Conservation (phyloP, 2,113 vertebrate genomes). For the Neopipo cinnamomea region DNA sequence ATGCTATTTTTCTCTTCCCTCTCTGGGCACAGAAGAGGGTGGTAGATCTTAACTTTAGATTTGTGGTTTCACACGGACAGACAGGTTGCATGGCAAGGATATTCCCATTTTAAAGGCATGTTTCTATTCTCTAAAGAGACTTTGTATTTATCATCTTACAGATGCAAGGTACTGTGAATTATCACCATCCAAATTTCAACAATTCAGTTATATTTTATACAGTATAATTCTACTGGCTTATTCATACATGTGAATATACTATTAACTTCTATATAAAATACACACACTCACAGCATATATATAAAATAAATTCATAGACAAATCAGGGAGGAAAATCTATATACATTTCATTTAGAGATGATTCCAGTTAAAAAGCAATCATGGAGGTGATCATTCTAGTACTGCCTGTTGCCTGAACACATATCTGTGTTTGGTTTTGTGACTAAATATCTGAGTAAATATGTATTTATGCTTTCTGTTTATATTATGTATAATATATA, state of each 20-base stretch:
- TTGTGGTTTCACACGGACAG: neutral
- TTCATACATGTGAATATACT: neutral
- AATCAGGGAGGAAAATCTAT: neutral
- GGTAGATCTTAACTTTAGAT: fast-evolving
- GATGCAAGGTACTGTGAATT: neutral
- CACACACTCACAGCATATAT: neutral
- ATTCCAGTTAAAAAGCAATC: neutral
- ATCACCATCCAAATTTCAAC: neutral
- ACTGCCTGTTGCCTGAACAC: neutral
- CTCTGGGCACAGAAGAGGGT: neutral
- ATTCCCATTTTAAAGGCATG: neutral
- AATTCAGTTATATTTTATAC: neutral
- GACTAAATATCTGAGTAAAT: neutral
- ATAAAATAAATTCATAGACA: neutral
- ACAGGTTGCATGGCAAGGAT: neutral
- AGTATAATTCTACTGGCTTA: neutral
- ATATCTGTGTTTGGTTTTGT: neutral
- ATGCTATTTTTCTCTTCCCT: neutral
- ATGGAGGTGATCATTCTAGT: neutral
- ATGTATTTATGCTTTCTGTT: neutral
- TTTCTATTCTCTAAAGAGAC: neutral
- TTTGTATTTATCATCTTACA: neutral
- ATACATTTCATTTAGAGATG: neutral
- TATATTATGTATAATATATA: neutral
- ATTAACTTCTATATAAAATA: neutral